Conservation (phyloP, 2,113 vertebrate species). For the Talpa occidentalis region DNA sequence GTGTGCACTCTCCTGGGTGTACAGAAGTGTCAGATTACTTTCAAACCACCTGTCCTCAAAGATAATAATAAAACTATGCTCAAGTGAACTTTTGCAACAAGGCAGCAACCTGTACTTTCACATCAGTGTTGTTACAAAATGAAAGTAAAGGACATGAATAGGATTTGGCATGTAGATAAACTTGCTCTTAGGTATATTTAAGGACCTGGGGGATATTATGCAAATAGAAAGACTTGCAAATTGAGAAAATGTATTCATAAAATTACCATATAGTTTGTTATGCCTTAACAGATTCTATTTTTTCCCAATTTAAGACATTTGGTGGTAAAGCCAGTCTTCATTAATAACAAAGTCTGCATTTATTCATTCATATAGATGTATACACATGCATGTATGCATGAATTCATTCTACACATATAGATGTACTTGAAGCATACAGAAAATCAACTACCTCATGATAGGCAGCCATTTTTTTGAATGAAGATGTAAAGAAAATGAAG, state of each 20-base stretch:
- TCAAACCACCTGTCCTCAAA: conserved; percentile 27
- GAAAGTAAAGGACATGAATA: background rate
- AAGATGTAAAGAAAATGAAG: background rate
- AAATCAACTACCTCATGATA: background rate
- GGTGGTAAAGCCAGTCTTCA: background rate
- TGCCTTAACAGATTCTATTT: background rate
- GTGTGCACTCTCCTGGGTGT: background rate
- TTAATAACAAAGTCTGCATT: background rate
- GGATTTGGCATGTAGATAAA: background rate
- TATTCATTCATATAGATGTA: background rate
- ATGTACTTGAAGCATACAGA: background rate
- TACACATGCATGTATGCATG: background rate
- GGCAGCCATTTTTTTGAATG: background rate
- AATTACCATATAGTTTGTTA: background rate
- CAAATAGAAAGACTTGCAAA: background rate
- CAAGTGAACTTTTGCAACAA: background rate
- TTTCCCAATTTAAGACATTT: conserved; percentile 16
- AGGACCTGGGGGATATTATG: background rate
- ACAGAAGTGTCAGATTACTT: conserved; percentile 10
- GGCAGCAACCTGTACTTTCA: background rate
- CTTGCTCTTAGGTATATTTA: background rate
- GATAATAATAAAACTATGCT: conserved; percentile 21
- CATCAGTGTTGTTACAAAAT: background rate
- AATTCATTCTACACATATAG: background rate
- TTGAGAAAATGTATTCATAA: conserved; percentile 33